phyloP scores from a whole-genome alignment of 2,888 invertebrate species.

The Serrognathus titanus region DNA sequence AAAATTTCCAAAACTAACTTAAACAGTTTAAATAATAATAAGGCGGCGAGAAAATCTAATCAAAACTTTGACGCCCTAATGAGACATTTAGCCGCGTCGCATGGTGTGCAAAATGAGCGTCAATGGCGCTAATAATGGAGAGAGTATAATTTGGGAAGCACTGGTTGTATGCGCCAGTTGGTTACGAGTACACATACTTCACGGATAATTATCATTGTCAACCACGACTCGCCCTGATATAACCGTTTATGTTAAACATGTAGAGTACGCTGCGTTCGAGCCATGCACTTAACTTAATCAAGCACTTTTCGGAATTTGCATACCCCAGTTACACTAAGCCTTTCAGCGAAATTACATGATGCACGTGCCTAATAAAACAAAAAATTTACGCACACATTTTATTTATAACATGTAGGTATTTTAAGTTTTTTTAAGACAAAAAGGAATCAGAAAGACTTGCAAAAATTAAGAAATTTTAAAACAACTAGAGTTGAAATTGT shows the following conservation, averaged over 20 bases:
- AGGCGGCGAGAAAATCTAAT: too few relatives aligned
- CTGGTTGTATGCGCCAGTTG: neutral
- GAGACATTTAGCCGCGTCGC: too few relatives aligned
- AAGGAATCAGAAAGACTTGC: too few relatives aligned
- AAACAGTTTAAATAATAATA: too few relatives aligned
- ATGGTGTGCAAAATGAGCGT: neutral
- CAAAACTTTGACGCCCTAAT: too few relatives aligned
- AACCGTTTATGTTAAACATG: neutral
- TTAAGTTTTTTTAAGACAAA: too few relatives aligned
- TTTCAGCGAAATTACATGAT: neutral
- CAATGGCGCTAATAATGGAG: neutral
- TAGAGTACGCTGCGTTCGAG: neutral
- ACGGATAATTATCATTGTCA: neutral
- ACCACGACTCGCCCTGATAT: neutral
- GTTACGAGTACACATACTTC: neutral
- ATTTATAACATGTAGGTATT: too few relatives aligned
- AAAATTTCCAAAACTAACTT: too few relatives aligned
- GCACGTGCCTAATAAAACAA: neutral
- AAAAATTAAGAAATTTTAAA: too few relatives aligned
- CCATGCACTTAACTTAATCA: slow-evolving; percentile 1
- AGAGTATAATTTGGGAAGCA: neutral
- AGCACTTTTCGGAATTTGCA: slow-evolving; percentile 1
- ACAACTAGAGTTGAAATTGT: too few relatives aligned
- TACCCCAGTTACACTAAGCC: neutral
- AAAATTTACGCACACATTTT: too few relatives aligned